Evolutionary conservation across 2,888 invertebrate genomes (phyloP).

Genomic region (Cryptops parisi): DNA sequence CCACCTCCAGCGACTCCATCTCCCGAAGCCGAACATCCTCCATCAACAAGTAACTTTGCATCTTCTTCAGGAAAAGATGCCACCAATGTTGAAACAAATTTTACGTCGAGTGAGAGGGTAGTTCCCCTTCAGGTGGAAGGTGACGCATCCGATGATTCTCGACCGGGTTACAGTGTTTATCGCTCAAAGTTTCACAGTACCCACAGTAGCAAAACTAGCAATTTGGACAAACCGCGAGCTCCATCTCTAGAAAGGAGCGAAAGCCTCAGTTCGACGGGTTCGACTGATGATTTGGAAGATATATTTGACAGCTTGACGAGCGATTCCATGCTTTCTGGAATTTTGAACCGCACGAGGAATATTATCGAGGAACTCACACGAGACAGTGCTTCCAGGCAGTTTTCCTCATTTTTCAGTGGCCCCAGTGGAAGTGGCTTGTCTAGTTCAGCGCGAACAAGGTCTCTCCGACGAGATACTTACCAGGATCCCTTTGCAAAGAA

Average conservation of each 20-base stretch:
- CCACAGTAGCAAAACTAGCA: conserved; percentile 2
- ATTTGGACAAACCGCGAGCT: conserved; percentile 1
- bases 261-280: conserved; percentile 69
- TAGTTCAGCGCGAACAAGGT: not conserved
- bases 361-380: not conserved
- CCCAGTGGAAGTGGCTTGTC: too few species aligned
- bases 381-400: not conserved
- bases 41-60: too few species aligned
- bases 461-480: not conserved
- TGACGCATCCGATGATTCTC: not conserved
- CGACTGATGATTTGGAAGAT: conserved; percentile 56
- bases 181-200: conserved; percentile 17
- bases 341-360: not conserved
- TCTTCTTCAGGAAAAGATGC: not conserved
- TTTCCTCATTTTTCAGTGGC: not conserved
- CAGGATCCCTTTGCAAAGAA: not conserved
- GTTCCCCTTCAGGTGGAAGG: not conserved
- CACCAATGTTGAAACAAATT: not conserved
- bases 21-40: not conserved
- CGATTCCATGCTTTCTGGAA: not conserved
- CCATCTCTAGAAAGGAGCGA: conserved; percentile 51
- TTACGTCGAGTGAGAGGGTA: not conserved
- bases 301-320: conserved; percentile 77
- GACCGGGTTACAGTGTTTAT: conserved; percentile 18
- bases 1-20: conserved; percentile 5